A percentile compares a stretch with the other conserved stretches of the same genome.
phyloP scores from a whole-genome alignment of 2,888 invertebrate genomes.

The Pterostichus madidus region DNA sequence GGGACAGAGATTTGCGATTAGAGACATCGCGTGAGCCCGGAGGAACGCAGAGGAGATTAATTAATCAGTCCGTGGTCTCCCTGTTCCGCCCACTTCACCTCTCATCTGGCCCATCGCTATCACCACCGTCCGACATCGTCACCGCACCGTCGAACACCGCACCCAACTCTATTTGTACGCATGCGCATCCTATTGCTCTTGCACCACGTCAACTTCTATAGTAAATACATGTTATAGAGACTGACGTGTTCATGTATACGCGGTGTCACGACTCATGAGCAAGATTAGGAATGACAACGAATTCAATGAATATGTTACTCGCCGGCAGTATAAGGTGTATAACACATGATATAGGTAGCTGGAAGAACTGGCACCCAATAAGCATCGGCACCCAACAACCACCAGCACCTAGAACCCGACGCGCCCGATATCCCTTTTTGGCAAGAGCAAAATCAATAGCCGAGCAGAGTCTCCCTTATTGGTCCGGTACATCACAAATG shows the following conservation, averaged over 20 bases:
- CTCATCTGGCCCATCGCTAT: slow-evolving; percentile 43
- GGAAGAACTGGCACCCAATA: background rate
- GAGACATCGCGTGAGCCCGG: slow-evolving; percentile 59
- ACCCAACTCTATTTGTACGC: slow-evolving; percentile 15
- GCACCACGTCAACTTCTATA: slow-evolving; percentile 23
- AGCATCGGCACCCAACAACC: background rate
- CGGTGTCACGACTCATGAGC: background rate
- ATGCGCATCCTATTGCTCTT: slow-evolving; percentile 1
- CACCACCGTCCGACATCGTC: slow-evolving; percentile 25
- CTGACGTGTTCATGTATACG: slow-evolving; percentile 27
- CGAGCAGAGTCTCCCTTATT: slow-evolving; percentile 63
- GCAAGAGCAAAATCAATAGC: slow-evolving; percentile 64
- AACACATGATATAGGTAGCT: too few species aligned
- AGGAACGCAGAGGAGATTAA: slow-evolving; percentile 61
- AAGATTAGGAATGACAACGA: slow-evolving; percentile 17
- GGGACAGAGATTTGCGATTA: slow-evolving; percentile 61
- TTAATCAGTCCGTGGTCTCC: slow-evolving; percentile 58
- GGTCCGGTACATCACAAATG: slow-evolving; percentile 66
- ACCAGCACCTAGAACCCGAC: slow-evolving; percentile 7
- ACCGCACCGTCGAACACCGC: background rate
- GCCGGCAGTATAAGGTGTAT: background rate
- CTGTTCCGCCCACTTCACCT: slow-evolving; percentile 12
- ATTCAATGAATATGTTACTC: slow-evolving; percentile 17
- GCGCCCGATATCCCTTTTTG: slow-evolving; percentile 52
- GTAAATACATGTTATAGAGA: slow-evolving; percentile 1